Percentiles rank a stretch among this genome's conserved stretches.
Conservation (phyloP, 2,888 invertebrate genomes). For the Cheilosia soror region DNA sequence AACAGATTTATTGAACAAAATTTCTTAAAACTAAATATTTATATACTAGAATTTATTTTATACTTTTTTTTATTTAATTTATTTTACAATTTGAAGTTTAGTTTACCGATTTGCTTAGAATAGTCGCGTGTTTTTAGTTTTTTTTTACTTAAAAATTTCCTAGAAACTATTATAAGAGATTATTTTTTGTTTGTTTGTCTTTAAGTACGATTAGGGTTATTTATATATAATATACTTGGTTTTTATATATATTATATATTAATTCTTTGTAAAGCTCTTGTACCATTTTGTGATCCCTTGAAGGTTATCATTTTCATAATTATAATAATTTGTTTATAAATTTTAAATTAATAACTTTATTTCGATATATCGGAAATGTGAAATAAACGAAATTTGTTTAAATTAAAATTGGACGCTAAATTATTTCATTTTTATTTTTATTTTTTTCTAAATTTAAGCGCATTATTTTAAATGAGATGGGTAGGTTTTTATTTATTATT, state of each 20-base stretch:
- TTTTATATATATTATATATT: slow-evolving; percentile 60
- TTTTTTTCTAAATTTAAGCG: slow-evolving; percentile 60
- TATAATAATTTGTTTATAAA: slow-evolving; percentile 74
- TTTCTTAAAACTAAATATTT: slow-evolving; percentile 11
- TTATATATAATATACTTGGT: slow-evolving; percentile 47
- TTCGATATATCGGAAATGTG: slow-evolving; percentile 53
- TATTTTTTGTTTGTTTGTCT: slow-evolving; percentile 6
- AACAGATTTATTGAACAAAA: slow-evolving; percentile 18
- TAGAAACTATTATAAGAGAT: slow-evolving; percentile 40
- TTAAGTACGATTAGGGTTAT: slow-evolving; percentile 41
- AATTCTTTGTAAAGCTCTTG: slow-evolving; percentile 77
- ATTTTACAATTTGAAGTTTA: slow-evolving; percentile 58
- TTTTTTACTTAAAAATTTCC: slow-evolving; percentile 55
- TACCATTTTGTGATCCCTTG: slow-evolving; percentile 78
- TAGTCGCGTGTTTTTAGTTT: slow-evolving; percentile 60
- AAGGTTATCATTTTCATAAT: slow-evolving; percentile 78
- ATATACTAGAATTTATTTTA: slow-evolving; percentile 32
- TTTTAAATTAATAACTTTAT: slow-evolving; percentile 63
- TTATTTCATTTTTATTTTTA: slow-evolving; percentile 10
- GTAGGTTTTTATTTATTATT: slow-evolving; percentile 50
- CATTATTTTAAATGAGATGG: slow-evolving; percentile 61
- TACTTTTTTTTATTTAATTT: neutral
- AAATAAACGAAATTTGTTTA: slow-evolving; percentile 41
- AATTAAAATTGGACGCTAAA: slow-evolving; percentile 66
- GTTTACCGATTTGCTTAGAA: slow-evolving; percentile 49